Evolutionary conservation across 2,888 invertebrate genomes (phyloP).

Genomic region (Argyresthia albistria): DNA sequence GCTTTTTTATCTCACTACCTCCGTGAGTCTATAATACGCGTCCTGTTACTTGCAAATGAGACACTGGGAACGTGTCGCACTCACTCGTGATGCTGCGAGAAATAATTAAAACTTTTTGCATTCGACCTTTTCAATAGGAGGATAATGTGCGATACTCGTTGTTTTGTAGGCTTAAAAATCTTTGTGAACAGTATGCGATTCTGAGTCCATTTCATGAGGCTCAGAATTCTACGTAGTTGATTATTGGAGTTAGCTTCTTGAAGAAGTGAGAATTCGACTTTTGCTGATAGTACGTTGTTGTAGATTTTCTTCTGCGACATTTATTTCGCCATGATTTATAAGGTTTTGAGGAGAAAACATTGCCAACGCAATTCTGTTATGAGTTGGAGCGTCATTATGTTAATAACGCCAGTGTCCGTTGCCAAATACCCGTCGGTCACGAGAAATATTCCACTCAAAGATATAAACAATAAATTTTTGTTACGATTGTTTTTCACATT

Average conservation of each 20-base stretch:
- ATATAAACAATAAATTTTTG: constrained; percentile 38
- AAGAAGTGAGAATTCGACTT: background rate
- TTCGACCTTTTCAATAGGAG: background rate
- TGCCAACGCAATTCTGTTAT: constrained; percentile 52
- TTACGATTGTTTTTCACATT: constrained; percentile 27
- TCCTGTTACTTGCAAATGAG: constrained; percentile 71
- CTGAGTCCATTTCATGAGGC: too few species aligned
- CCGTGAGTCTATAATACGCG: constrained; percentile 68
- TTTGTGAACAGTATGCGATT: background rate
- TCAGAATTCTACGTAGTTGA: too few species aligned
- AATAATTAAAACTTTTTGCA: constrained; percentile 54
- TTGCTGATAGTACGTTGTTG: background rate
- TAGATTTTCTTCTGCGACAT: constrained; percentile 21
- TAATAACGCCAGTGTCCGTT: constrained; percentile 55
- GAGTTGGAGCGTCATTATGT: constrained; percentile 54
- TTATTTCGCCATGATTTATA: constrained; percentile 47
- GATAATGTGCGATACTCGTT: background rate
- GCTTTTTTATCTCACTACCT: constrained; percentile 67
- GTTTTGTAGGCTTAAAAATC: background rate
- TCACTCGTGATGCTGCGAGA: constrained; percentile 53
- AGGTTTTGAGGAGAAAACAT: constrained; percentile 46
- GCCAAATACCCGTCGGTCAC: constrained; percentile 32
- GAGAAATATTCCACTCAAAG: constrained; percentile 36
- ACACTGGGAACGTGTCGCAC: constrained; percentile 54
- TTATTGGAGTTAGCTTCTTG: too few species aligned